A percentile compares a stretch with the other conserved stretches of the same genome.
Evolutionary conservation across 2,797 vertebrate species (phyloP).

Genomic region (Cichlasoma orientale): DNA sequence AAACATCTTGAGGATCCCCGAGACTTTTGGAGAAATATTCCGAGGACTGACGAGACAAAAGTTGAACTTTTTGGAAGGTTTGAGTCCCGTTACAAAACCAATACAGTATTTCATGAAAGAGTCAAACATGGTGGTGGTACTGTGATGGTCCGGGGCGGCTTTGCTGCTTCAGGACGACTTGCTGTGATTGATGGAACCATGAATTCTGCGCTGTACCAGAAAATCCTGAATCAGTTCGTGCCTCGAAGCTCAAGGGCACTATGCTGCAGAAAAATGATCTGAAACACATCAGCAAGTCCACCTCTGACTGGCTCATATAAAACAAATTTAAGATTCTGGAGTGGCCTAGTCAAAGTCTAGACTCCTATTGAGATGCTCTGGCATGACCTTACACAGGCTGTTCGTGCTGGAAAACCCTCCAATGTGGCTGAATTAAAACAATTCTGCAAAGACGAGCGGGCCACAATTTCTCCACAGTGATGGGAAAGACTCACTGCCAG

Average conservation of each 20-base stretch:
- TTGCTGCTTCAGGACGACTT: not conserved
- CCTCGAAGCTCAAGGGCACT: not conserved
- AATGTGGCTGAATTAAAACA: too few species aligned
- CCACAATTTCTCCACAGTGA: not conserved
- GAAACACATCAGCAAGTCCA: not conserved
- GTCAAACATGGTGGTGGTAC: not conserved
- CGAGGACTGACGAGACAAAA: too few species aligned
- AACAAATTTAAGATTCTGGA: too few species aligned
- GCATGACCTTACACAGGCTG: too few species aligned
- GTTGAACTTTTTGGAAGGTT: not conserved
- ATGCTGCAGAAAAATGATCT: not conserved
- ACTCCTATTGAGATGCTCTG: too few species aligned
- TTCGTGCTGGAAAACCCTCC: too few species aligned
- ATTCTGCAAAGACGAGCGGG: not conserved
- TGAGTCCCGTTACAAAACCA: not conserved
- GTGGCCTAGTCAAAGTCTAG: too few species aligned
- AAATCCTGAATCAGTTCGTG: not conserved
- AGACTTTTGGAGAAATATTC: not conserved
- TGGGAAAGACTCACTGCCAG: not conserved
- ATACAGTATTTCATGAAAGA: not conserved
- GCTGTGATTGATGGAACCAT: not conserved
- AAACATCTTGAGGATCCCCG: not conserved
- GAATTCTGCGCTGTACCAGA: not conserved
- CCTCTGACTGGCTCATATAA: too few species aligned
- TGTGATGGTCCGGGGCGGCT: not conserved